Conservation (phyloP, 2,797 vertebrate genomes). For the Enteromius viviparus region DNA sequence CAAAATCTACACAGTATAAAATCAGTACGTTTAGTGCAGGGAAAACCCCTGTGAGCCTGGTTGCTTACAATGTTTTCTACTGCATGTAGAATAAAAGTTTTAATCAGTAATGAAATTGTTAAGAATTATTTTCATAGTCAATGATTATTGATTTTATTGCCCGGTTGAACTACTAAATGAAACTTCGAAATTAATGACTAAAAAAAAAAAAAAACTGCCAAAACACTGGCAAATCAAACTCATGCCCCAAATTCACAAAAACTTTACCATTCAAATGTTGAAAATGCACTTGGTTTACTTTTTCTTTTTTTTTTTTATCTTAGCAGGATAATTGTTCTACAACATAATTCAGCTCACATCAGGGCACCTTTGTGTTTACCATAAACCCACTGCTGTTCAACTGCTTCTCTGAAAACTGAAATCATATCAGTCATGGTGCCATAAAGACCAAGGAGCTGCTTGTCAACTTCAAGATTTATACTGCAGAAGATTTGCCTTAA, state of each 20-base stretch:
- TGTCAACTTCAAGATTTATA: conserved; percentile 22
- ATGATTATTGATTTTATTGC: neutral
- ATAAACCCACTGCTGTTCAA: neutral
- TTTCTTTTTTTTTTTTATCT: neutral
- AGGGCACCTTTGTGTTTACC: conserved; percentile 1
- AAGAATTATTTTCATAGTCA: neutral
- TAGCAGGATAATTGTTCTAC: neutral
- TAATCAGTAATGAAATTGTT: neutral
- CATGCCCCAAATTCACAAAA: neutral
- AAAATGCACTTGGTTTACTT: neutral
- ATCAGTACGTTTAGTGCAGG: neutral
- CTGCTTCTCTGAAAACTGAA: neutral
- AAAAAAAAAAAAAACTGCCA: too few relatives aligned
- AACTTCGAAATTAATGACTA: neutral
- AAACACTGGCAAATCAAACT: neutral
- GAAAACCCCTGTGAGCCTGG: neutral
- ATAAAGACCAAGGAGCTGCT: neutral
- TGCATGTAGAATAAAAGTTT: neutral
- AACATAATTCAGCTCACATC: neutral
- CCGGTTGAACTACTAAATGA: neutral
- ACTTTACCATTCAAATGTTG: neutral
- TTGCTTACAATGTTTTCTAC: neutral
- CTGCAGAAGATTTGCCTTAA: conserved; percentile 5
- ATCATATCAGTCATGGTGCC: conserved; percentile 23
- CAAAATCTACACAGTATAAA: neutral